Base-by-base conservation (phyloP, 2,888 invertebrate species). In the Matsumyia berberina region DNA sequence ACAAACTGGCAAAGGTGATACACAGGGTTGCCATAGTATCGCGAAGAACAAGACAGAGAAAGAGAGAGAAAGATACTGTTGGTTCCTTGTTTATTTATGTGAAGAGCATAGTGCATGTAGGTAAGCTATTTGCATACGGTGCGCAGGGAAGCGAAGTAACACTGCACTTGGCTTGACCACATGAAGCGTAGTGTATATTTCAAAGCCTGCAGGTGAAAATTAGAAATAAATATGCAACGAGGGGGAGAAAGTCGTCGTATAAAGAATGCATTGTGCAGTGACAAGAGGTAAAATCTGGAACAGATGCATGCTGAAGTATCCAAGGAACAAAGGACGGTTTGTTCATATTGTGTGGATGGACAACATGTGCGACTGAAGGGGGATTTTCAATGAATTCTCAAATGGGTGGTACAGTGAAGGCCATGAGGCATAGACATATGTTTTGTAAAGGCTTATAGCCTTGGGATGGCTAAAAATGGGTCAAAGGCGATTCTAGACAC, bases 91-190 rank as follows among this genome's bases (percentile, higher is more conserved):
- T 62, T 62, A 49, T 64, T 64, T 64, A 64, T 37, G 51, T 1
- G 24, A 24, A 24, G 24, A 1, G 24, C 24, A 24, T 24, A 3
- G 24, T 24, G 1, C n/a, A n/a, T n/a, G n/a, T n/a, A n/a, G n/a
- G n/a, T n/a, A n/a, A n/a, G 24, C 44, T 33, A 62, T 73, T 73
- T 44, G 53, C 42, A 64, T 58, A 17, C 5, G 33, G 8, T 66
- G 57, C 57, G 57, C 64, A 55, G 35, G 55, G 44, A 76, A 67
- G 76, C 67, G 67, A 51, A 33, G 15, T n/a, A n/a, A 24, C 24
- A 66, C 19, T 70, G 70, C 57, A 66, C 49, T 66, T 17, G 57
- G 51, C 49, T 58, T 69, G 77, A 77, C 67, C 77, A 69, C 42
- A 49, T n/a, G 51, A 35, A 12, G 29, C 9, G 2, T 46, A 12